phyloP scores from a whole-genome alignment of 2,113 vertebrate genomes.

The Tamias sibiricus region DNA sequence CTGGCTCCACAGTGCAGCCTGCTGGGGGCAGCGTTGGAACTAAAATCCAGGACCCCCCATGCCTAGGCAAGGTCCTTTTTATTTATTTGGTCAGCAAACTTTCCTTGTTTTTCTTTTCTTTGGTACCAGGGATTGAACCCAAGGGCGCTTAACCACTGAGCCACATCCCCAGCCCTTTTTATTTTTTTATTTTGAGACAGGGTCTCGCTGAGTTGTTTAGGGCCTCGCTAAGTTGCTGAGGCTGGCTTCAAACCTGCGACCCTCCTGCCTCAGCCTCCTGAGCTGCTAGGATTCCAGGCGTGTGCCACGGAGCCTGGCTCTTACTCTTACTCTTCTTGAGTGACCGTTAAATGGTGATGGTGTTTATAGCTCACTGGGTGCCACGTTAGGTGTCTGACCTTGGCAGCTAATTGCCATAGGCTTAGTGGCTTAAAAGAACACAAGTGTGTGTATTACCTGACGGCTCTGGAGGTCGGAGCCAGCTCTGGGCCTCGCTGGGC shows the following conservation, averaged over 20 bases:
- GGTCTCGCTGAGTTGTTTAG: no score
- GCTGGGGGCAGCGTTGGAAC: not conserved
- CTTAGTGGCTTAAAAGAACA: not conserved
- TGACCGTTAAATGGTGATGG: not conserved
- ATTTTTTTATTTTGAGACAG: no score
- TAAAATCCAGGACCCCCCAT: not conserved
- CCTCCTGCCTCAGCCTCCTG: no score
- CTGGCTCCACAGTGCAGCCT: not conserved
- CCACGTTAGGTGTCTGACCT: not conserved
- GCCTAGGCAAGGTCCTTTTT: not conserved
- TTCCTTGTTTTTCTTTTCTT: no score
- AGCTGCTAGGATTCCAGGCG: no score
- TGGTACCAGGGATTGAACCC: no score
- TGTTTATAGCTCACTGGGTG: not conserved
- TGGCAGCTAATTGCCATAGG: not conserved
- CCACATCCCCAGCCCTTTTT: no score
- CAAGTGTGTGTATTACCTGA: no score
- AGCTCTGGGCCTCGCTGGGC: not conserved
- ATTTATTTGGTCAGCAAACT: not conserved
- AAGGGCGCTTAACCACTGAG: no score
- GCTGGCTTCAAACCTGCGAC: no score
- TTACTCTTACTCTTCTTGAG: not conserved
- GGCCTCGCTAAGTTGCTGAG: no score
- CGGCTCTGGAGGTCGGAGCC: not conserved
- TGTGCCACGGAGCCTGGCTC: no score